phyloP scores from a whole-genome alignment of 2,113 vertebrate species.

The crab-eating macaque (Macaca fascicularis) region T2T-MFA8v1.1 NC_088389.1:61611001-61611500 shows the following conservation, averaged over 20 bases:
- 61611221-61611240: fast-evolving
- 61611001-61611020: neutral
- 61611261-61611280: neutral
- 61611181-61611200: neutral
- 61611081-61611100: neutral
- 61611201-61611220: neutral
- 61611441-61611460: neutral
- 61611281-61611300: too few species aligned
- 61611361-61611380: neutral
- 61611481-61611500: neutral
- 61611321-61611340: too few species aligned
- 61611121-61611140: neutral
- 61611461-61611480: neutral
- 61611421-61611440: neutral
- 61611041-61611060: neutral
- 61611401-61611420: neutral
- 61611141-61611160: neutral
- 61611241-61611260: neutral
- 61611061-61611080: neutral
- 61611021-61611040: neutral
- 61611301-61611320: too few species aligned
- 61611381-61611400: neutral
- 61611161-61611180: neutral
- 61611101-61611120: neutral
- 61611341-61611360: too few species aligned